Base-by-base conservation (phyloP, 2,113 vertebrate genomes). In the Columba livia region DNA sequence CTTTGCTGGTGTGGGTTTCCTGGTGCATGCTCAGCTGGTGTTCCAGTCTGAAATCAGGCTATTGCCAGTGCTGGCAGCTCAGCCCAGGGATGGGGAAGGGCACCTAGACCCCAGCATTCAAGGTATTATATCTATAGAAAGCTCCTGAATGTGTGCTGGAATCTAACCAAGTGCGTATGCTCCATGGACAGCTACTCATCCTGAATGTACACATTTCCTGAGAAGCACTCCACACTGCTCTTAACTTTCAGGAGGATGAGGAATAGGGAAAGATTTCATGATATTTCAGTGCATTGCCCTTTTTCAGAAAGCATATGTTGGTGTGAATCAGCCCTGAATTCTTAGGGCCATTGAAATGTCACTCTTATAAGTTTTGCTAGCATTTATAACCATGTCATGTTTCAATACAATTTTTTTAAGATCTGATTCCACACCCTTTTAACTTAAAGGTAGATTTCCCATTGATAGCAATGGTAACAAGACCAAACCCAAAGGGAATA, bases 201-300 rank as follows among this genome's bases (percentile, higher is more conserved):
- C 58, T 48, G 26, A 85, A 51, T 28, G 13, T 10, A 25, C 0
- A 3, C 7, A 18, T 61, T 69, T 53, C 17, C 25, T 34, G 38
- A 79, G 11, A 47, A 51, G 53, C 44, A 28, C 12, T 36, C n/a
- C 32, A 40, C 15, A 3, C 24, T 75, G 53, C n/a, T 83, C 32
- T 48, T 19, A 69, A 29, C 16, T 50, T 61, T 34, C 13, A 48
- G 50, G n/a, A 79, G 9, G 29, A 21, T 15, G 21, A 11, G 11
- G 34, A 57, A 57, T 0, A 0, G 42, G 9, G 31, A 69, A 51
- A 9, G 15, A 31, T 78, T 85, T 77, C 53, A 25, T 0, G 0
- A 24, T 7, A 4, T 56, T 79, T 40, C n/a, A 50, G 15, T 14
- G 14, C 10, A 4, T 17, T 94, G 29, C 12, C 7, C 8, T 60